Conservation (phyloP, 2,797 vertebrate genomes). For the Dryobates pubescens region DNA sequence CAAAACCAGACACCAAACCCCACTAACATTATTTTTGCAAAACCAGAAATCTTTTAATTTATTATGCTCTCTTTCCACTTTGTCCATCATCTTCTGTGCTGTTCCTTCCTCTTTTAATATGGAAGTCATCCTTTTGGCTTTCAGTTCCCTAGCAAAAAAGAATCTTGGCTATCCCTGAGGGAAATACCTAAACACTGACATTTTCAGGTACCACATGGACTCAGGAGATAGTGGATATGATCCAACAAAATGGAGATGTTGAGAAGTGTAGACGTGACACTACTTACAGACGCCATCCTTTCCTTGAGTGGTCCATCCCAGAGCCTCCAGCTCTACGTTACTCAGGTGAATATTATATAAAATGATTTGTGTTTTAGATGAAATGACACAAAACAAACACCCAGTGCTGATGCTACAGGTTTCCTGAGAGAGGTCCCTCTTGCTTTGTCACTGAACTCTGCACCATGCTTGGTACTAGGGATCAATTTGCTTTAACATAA, state of each 20-base stretch:
- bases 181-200: neutral
- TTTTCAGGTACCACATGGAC: constrained; percentile 80
- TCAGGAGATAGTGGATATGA: constrained; percentile 81
- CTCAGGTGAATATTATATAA: constrained; percentile 58
- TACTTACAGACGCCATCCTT: constrained; percentile 73
- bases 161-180: neutral
- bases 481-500: neutral
- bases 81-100: neutral
- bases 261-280: constrained; percentile 70
- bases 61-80: neutral
- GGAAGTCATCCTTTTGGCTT: neutral
- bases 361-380: neutral
- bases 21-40: neutral
- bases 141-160: neutral
- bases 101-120: neutral
- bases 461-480: neutral
- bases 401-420: neutral
- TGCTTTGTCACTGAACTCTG: neutral
- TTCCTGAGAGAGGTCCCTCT: neutral
- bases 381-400: neutral
- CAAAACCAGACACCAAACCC: neutral
- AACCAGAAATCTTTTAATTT: neutral
- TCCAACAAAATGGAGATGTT: constrained; percentile 71
- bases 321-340: neutral
- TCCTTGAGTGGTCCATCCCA: constrained; percentile 68